A percentile compares a stretch with the other conserved stretches of the same genome.
Conservation (phyloP, 2,797 vertebrate species). For the Serranus cabrilla region DNA sequence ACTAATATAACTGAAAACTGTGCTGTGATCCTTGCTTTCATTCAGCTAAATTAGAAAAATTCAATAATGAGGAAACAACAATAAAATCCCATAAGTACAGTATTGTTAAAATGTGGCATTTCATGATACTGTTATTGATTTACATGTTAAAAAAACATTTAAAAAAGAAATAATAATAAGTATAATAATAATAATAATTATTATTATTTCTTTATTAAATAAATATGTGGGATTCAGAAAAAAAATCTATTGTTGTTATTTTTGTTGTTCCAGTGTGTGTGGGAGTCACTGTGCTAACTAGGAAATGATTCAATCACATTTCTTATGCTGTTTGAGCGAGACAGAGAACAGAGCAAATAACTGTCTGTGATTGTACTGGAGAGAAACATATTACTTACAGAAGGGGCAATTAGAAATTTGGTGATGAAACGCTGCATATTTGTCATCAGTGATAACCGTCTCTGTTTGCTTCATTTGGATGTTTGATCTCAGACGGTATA, state of each 20-base stretch:
- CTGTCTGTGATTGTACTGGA: slow-evolving; percentile 6
- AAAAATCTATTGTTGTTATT: neutral
- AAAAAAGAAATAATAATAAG: neutral
- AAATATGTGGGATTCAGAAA: neutral
- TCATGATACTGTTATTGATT: neutral
- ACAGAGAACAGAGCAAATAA: slow-evolving; percentile 13
- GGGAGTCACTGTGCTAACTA: slow-evolving; percentile 23
- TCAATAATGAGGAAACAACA: neutral
- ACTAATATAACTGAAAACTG: neutral
- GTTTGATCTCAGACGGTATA: neutral
- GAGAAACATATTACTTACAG: slow-evolving; percentile 26
- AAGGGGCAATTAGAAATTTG: slow-evolving; percentile 19
- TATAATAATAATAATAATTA: neutral
- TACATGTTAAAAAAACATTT: neutral
- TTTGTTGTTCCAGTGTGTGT: slow-evolving; percentile 13
- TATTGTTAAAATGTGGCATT: neutral
- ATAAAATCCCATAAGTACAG: neutral
- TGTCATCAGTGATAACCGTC: neutral
- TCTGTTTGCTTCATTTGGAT: slow-evolving; percentile 4
- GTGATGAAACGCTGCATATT: slow-evolving; percentile 21
- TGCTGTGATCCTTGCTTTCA: neutral
- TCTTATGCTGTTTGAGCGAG: neutral
- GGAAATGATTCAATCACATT: slow-evolving; percentile 24
- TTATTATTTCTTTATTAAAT: slow-evolving; percentile 6
- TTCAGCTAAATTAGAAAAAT: neutral